These are phyloP conservation scores for Poecile montanus DNA, from an alignment of 2,797 vertebrate genomes.

Conservation along the genomic window DNA sequence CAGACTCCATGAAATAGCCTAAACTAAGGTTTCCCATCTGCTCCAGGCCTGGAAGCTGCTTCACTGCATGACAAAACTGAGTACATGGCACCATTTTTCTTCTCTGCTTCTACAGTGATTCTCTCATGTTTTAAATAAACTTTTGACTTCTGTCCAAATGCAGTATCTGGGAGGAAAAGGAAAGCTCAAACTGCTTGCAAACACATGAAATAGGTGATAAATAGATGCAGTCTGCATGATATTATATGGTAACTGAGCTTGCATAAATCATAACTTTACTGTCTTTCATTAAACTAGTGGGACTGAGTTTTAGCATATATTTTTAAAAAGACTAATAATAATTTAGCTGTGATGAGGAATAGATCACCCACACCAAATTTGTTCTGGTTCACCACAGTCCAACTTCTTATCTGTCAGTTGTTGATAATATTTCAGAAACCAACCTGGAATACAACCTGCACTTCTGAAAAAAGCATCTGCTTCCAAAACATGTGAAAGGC, in stretches of 20 bases:
- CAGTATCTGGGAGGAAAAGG: constrained; percentile 51
- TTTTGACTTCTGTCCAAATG: constrained; percentile 63
- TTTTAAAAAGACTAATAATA: constrained; percentile 46
- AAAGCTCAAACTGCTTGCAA: constrained; percentile 58
- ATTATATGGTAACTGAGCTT: constrained; percentile 39
- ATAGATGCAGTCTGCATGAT: constrained; percentile 39
- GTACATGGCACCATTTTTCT: constrained; percentile 45
- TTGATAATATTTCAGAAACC: constrained; percentile 58
- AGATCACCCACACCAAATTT: constrained; percentile 54
- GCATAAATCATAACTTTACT: constrained; percentile 64
- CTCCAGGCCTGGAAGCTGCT: constrained; percentile 19
- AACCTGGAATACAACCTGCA: constrained; percentile 7
- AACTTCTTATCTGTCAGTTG: constrained; percentile 41
- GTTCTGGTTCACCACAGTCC: constrained; percentile 38
- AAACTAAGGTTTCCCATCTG: neutral
- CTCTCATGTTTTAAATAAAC: constrained; percentile 71
- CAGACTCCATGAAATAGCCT: neutral
- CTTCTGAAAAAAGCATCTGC: neutral
- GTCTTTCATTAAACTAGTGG: constrained; percentile 67
- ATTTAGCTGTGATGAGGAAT: constrained; percentile 37
- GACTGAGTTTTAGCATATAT: constrained; percentile 42
- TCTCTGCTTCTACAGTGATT: constrained; percentile 55
- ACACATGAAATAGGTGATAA: constrained; percentile 72
- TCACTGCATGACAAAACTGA: constrained; percentile 3
- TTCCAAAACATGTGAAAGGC: neutral